Base-by-base conservation (phyloP, 1,140 invertebrate genomes). In the Eciton burchellii region DNA sequence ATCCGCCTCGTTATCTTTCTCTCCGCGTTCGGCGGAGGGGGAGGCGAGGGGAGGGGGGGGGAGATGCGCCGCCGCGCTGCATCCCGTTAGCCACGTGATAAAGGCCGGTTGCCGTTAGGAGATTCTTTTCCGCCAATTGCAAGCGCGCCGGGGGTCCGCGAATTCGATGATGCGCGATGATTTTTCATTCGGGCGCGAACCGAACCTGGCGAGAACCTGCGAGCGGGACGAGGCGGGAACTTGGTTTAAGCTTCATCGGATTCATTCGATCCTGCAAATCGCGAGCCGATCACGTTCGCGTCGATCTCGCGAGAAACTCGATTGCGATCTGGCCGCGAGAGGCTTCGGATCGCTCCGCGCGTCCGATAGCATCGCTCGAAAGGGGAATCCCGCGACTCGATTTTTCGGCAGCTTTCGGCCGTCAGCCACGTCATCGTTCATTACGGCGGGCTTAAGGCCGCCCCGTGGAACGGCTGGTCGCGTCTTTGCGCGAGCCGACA, bases 121-220 rank as follows among this genome's bases (percentile, higher is more conserved):
- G n/a, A n/a, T 56, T 47, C 16, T 57, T 79, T 79, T 70, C 63
- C 68, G 41, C 68, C 56, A 79, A 79, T 79, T 68, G 68, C 68
- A 68, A 35, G 52, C 5, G 16, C 63, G 29, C 19, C 11, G 5
- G 9, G 52, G 24, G 35, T 4, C n/a, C 11, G 19, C 47, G n/a
- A 79, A 79, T 19, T 77, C 21, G 60, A 24, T n/a, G 54, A 56
- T 9, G 49, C 6, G 19, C 35, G 52, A 24, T 62, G n/a, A 43
- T 71, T 49, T 62, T 62, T 45, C 19, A 45, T 45, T 21, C 62
- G 59, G 35, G 3, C 6, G 0, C n/a, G n/a, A 74, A 16, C 49
- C 26, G 19, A n/a, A 54, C 2, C 6, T 35, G 35, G 6, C 1
- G 21, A 76, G 14, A 26, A 65, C 60, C 49, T 9, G 26, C n/a